Base-by-base conservation (phyloP, 2,113 vertebrate species). In the Apteryx mantelli region DNA sequence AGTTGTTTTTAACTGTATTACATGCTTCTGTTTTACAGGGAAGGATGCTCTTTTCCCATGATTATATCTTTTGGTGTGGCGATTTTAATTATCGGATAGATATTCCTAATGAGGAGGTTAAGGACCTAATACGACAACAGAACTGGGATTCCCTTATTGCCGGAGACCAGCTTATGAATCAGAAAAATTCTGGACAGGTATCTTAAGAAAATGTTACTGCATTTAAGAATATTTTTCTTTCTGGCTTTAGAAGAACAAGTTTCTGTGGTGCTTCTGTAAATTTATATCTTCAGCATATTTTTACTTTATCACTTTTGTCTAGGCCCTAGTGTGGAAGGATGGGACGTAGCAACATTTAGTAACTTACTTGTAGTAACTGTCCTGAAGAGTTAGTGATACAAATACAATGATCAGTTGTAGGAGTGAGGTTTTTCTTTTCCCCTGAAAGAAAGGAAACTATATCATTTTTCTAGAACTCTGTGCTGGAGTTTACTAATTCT, bases 11-110 rank as follows among this genome's bases (percentile, higher is more conserved):
- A 50, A 69, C 38, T 32, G 75, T 22, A 24, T 21, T 32, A 8
- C 34, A 10, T 92, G 34, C 13, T 88, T 76, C 73, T 93, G 34
- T 96, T 92, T 69, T 96, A 46, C 75, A 99, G 99, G 99, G 99
- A 85, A 99, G 99, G 88, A 98, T 99, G 98, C 98, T 99, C 0
- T 99, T 99, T 97, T 99, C 99, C 25, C 99, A 99, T 77, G 99
- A 99, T 97, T 99, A 99, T 60, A 98, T 99, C 26, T 99, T 99
- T 97, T 99, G 99, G 99, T 99, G 99, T 81, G 99, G 99, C n/a
- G 99, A 99, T 97, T 99, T 99, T 91, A 99, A 99, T 97, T 99
- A 99, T 96, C 98, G 99, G 28, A 99, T 99, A 74, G 99, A 97
- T 97, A 96, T 99, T 84, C 99, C 99, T 78, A 99, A 99, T 48